Base-by-base conservation (phyloP, 1,140 invertebrate genomes). In the Anadara kagoshimensis region DNA sequence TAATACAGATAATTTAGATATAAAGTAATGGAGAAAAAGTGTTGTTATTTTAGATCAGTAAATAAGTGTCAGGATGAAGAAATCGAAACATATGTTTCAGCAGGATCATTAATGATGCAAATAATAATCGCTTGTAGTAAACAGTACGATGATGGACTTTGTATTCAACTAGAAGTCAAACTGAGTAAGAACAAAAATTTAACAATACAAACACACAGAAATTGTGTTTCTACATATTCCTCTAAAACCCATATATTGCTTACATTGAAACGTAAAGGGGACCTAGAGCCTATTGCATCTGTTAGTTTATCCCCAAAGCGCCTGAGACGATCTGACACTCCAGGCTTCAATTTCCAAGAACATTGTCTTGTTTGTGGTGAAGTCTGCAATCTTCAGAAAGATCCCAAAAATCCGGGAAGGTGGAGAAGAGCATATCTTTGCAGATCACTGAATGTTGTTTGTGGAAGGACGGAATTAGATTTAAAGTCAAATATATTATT, bases 321-420 rank as follows among this genome's bases (percentile, higher is more conserved):
- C 20, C 43, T 16, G 22, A 3, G 67, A 20, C 69, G 59, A 11
- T 71, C 69, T 22, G 16, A 11, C 12, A 29, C 22, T n/a, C 20
- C 57, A 26, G 22, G 18, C 12, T 71, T 71, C 22, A 20, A 53
- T 53, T 71, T 71, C 26, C 18, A 22, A 36, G 14, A 49, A 63
- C 58, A 71, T 54, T 71, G 59, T 63, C 16, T 71, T n/a, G 62
- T 62, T 54, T 71, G 69, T 54, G 69, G 69, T 26, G 59, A 71
- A 51, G 20, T n/a, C 8, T 71, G 69, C 47, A 11, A 14, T 22
- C 18, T 54, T 29, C 36, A 10, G 24, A 26, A 3, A 43, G 59
- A 63, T 54, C 20, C 24, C 18, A 71, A 71, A 53, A 18, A 71
- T 41, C 59, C 69, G 10, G 24, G 41, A 16, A 7, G 69, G 16